These are phyloP conservation scores for Fundulus diaphanus DNA, from an alignment of 2,797 vertebrate genomes.

Conservation along the genomic window DNA sequence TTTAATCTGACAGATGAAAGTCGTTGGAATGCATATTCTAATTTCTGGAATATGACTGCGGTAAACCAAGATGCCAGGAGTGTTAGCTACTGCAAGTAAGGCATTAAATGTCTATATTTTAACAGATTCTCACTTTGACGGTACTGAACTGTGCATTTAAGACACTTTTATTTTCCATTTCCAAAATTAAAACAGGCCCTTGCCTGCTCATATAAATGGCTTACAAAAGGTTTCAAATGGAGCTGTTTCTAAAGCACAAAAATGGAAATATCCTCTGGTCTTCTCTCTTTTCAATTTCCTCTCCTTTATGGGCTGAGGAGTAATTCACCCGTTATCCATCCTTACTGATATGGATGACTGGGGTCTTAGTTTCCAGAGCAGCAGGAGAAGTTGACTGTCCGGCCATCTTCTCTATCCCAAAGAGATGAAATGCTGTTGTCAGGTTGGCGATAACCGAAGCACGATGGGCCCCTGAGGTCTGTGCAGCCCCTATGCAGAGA, in stretches of 20 bases:
- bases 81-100: neutral
- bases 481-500: constrained; percentile 37
- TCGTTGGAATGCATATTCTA: neutral
- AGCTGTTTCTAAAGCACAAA: constrained; percentile 5
- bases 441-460: constrained; percentile 43
- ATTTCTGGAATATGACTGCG: neutral
- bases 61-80: neutral
- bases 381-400: constrained; percentile 29
- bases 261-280: constrained; percentile 10
- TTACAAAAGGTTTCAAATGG: neutral
- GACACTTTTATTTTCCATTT: neutral
- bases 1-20: neutral
- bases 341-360: constrained; percentile 47
- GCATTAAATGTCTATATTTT: neutral
- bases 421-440: constrained; percentile 56
- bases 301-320: constrained; percentile 40
- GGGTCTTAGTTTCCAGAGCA: constrained; percentile 52
- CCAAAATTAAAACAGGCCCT: neutral
- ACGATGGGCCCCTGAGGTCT: constrained; percentile 39
- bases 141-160: neutral
- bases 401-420: constrained; percentile 21
- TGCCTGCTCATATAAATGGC: neutral
- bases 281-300: constrained; percentile 29
- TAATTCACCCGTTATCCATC: constrained; percentile 54
- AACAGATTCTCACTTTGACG: neutral